Evolutionary conservation across 2,113 vertebrate species (phyloP).

Genomic region (Semicossyphus pulcher): DNA sequence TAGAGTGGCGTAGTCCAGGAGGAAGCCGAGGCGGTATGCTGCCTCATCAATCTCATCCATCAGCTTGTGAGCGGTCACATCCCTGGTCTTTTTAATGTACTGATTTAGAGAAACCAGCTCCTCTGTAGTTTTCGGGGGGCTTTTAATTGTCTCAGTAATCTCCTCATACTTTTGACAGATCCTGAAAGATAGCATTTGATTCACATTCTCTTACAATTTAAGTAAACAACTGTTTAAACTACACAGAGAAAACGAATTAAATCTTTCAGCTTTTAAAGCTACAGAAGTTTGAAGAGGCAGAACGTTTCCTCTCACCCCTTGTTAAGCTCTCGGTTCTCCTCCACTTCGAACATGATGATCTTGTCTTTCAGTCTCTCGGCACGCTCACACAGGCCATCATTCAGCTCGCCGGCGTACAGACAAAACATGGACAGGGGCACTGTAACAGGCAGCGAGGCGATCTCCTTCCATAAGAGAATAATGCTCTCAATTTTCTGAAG

Average conservation of each 20-base stretch:
- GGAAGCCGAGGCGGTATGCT: slow-evolving; percentile 82
- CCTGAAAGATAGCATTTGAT: slow-evolving; percentile 68
- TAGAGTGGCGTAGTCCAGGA: slow-evolving; percentile 88
- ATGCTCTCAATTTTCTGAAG: slow-evolving; percentile 86
- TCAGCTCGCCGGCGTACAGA: slow-evolving; percentile 85
- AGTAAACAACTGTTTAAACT: neutral
- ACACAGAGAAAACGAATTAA: neutral
- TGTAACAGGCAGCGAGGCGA: slow-evolving; percentile 85
- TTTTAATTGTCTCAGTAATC: slow-evolving; percentile 84
- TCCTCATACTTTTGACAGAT: slow-evolving; percentile 87
- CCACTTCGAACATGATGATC: slow-evolving; percentile 84
- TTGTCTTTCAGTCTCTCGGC: slow-evolving; percentile 84
- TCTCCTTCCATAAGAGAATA: slow-evolving; percentile 82
- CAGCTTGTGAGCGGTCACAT: slow-evolving; percentile 87
- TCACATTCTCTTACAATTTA: neutral
- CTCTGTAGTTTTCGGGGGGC: slow-evolving; percentile 83
- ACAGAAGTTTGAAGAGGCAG: neutral
- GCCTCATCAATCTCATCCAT: slow-evolving; percentile 84
- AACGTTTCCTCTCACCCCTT: slow-evolving; percentile 76
- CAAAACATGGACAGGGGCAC: slow-evolving; percentile 91
- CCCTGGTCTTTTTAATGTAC: slow-evolving; percentile 84
- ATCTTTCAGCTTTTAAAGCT: neutral
- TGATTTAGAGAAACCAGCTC: slow-evolving; percentile 85
- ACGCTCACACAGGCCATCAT: slow-evolving; percentile 86
- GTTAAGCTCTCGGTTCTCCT: slow-evolving; percentile 87